Base-by-base conservation (phyloP, 1,140 invertebrate species). In the Geopemphigus sp. region DNA sequence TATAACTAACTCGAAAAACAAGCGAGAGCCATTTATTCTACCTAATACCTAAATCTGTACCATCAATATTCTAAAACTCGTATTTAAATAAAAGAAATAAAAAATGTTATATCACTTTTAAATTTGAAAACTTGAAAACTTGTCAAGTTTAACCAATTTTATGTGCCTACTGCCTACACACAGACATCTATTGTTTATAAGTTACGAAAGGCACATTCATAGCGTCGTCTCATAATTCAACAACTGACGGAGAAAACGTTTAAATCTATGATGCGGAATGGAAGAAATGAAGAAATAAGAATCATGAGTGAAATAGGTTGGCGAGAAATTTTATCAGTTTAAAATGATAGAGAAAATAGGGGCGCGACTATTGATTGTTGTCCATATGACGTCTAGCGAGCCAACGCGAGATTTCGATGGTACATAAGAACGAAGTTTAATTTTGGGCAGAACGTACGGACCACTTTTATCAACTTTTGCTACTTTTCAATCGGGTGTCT, bases 351-450 rank as follows among this genome's bases (percentile, higher is more conserved):
- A 47, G 64, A 68, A 68, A 68, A 68, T 47, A 68, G 39, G 64
- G 39, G 39, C 47, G 45, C n/a, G 8, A 68, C 64, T 68, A 68
- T 68, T 68, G 64, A 68, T 68, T 68, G 64, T 68, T 68, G 64
- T 47, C 39, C 39, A 68, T 68, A 68, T 39, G 64, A 68, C 64
- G 47, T 68, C 64, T 68, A 39, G 64, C 64, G 64, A 68, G 39
- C n/a, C 45, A 24, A 68, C 64, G 39, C n/a, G 64, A 68, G 6
- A 68, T 47, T 47, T 45, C 39, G 5, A 47, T 10, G 64, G 39
- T 14, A 39, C 8, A 39, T 39, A 47, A 19, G 12, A 15, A 68
- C n/a, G n/a, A 22, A 68, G n/a, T 68, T 47, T 68, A 68, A 68
- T 68, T 47, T 47, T 68, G 39, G 64, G n/a, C 64, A 4, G 3